These are phyloP conservation scores for Sylvietta virens DNA, from an alignment of 2,113 vertebrate species.

Conservation along the genomic window DNA sequence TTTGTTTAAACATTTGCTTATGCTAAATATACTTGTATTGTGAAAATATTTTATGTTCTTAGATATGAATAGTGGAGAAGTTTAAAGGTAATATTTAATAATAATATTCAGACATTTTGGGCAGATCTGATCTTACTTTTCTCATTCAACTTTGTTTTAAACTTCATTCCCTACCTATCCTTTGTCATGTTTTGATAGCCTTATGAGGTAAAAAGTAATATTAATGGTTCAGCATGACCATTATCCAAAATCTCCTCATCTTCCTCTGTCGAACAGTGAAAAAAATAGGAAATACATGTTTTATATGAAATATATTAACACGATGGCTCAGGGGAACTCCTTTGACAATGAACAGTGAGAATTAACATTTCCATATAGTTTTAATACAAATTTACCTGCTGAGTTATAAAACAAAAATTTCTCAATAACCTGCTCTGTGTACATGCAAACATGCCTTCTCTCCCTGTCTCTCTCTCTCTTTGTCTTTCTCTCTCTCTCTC, in stretches of 20 bases:
- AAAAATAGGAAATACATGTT: not conserved
- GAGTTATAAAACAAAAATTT: not conserved
- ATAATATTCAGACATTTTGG: conserved; percentile 50
- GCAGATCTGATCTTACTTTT: not conserved
- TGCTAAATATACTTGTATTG: conserved; percentile 78
- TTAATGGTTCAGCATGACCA: not conserved
- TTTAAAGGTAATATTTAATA: conserved; percentile 66
- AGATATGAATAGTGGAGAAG: conserved; percentile 70
- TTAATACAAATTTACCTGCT: not conserved
- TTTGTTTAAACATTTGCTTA: conserved; percentile 84
- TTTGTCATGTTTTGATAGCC: not conserved
- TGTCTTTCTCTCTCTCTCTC: not conserved
- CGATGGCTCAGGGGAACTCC: not conserved
- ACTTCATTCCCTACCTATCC: not conserved
- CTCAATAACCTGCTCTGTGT: not conserved
- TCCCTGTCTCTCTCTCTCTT: not conserved
- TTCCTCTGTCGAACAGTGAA: not conserved
- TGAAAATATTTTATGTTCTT: conserved; percentile 80
- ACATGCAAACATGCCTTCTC: not conserved
- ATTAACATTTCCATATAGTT: conserved; percentile 18
- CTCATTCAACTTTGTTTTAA: not conserved
- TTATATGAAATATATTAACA: conserved; percentile 33
- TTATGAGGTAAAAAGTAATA: not conserved
- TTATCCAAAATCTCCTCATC: not conserved
- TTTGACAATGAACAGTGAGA: not conserved